Base-by-base conservation (phyloP, 2,113 vertebrate genomes). In the Serinus canaria region DNA sequence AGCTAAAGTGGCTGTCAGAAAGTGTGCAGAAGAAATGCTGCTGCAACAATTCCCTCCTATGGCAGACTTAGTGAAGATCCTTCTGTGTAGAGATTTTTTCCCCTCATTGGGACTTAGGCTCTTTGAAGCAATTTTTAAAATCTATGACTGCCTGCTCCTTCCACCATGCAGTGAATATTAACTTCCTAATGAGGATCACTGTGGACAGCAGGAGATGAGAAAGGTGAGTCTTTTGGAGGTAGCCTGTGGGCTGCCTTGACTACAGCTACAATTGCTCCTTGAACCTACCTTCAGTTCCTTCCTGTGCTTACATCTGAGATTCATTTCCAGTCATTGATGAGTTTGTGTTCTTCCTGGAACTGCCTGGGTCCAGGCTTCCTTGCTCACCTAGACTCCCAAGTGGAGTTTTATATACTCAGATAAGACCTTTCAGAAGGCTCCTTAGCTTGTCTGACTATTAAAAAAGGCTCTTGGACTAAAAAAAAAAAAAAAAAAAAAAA, bases 31-130 rank as follows among this genome's bases (percentile, higher is more conserved):
- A 74, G n/a, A 66, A 90, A 63, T 55, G 22, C 27, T 93, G 55
- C 88, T 81, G 50, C 84, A 83, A 77, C 46, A 66, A 94, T 91
- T 94, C 80, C 89, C 76, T 92, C 91, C 76, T 31, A 91, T 92
- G 80, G 94, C 80, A 92, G 83, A 35, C 23, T 46, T 41, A 20
- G 37, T 66, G 73, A 77, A 91, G 73, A 55, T 50, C 15, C 73
- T 73, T 58, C 31, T 73, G 13, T 21, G 23, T 7, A 31, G 63
- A 53, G 46, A 22, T 73, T 69, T 73, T 76, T 37, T 27, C 25
- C 30, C 7, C 6, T 86, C 8, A 2, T 21, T 64, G 49, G 58
- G 14, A n/a, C 17, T 56, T 74, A 6, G 11, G 18, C 28, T 3
- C 22, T 55, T 66, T 46, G 22, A 74, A 59, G 25, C 21, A 58